Conservation (phyloP, 2,113 vertebrate genomes). For the Malurus elegans region DNA sequence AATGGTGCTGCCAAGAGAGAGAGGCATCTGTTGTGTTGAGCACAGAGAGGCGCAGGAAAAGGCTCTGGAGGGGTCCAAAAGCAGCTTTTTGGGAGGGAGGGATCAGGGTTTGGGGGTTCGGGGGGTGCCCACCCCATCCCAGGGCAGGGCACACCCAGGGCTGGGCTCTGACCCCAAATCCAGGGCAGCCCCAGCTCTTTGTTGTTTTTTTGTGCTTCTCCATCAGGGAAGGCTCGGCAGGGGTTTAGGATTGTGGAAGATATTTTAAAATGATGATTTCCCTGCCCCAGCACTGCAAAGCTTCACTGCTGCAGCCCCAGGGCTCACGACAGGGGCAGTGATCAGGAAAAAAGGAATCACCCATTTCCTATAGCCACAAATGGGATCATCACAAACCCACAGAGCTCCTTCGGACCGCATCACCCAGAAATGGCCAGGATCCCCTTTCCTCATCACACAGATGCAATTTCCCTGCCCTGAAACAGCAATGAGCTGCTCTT, state of each 20-base stretch:
- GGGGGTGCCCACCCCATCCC: neutral
- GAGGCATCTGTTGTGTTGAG: neutral
- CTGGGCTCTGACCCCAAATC: neutral
- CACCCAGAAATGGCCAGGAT: neutral
- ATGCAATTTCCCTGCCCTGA: neutral
- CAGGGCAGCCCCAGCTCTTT: neutral
- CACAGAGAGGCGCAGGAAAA: neutral
- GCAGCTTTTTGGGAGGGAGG: neutral
- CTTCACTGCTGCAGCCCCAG: neutral
- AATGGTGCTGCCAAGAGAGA: neutral
- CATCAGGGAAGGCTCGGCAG: neutral
- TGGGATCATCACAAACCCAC: rapidly evolving
- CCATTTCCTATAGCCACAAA: rapidly evolving
- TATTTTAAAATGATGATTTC: neutral
- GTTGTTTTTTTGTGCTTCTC: neutral
- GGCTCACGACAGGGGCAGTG: neutral
- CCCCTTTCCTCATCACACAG: neutral
- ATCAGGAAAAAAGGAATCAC: neutral
- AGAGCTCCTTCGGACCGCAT: neutral
- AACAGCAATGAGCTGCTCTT: neutral
- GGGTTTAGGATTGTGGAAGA: neutral
- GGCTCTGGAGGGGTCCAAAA: neutral
- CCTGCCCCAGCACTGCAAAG: neutral
- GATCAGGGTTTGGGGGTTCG: neutral
- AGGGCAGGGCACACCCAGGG: neutral